phyloP scores from a whole-genome alignment of 1,140 invertebrate genomes.

The Eriosoma lanigerum region DNA sequence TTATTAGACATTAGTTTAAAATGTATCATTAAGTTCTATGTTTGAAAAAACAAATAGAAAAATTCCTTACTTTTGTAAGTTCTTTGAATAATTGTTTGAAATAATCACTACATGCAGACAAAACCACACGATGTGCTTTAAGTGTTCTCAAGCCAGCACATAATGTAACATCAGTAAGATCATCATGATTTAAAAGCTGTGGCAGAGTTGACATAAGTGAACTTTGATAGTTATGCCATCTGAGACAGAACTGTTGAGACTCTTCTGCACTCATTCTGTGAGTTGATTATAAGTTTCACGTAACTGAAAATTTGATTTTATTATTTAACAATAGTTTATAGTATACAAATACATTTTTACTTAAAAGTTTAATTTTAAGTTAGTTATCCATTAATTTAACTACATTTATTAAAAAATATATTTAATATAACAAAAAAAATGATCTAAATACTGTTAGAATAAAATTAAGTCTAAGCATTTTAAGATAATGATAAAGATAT shows the following conservation, averaged over 20 bases:
- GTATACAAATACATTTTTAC: not conserved
- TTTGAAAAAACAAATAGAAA: not conserved
- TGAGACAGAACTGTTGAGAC: slow-evolving; percentile 74
- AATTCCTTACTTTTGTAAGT: slow-evolving; percentile 54
- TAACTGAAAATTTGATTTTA: slow-evolving; percentile 29
- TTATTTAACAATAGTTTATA: not conserved
- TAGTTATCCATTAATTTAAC: not conserved
- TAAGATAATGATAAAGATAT: not conserved
- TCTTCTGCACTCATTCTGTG: slow-evolving; percentile 61
- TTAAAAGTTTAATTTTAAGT: no score
- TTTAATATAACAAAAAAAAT: no score
- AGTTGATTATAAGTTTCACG: not conserved
- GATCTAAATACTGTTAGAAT: not conserved
- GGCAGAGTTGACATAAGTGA: slow-evolving; percentile 82
- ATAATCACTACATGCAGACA: slow-evolving; percentile 89
- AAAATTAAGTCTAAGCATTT: not conserved
- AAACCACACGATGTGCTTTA: slow-evolving; percentile 81
- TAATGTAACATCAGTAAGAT: slow-evolving; percentile 86
- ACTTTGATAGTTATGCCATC: slow-evolving; percentile 77
- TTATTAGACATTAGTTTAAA: not conserved
- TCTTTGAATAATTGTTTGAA: slow-evolving; percentile 87
- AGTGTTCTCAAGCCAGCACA: slow-evolving; percentile 78
- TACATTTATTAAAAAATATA: not conserved
- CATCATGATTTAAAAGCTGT: slow-evolving; percentile 76
- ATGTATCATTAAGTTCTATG: no score